phyloP scores from a whole-genome alignment of 2,888 invertebrate genomes.

The Polydrusus tereticollis region DNA sequence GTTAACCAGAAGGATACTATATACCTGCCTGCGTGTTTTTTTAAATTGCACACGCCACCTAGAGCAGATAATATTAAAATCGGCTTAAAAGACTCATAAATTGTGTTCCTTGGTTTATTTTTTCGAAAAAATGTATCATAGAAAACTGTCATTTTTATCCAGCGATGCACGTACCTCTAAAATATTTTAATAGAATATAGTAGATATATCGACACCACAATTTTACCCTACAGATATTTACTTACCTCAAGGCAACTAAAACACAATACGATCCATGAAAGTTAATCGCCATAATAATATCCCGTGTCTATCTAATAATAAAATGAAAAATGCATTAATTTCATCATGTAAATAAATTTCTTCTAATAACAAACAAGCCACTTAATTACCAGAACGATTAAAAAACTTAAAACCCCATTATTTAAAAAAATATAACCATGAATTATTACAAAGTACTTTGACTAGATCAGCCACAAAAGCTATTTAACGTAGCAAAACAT shows the following conservation, averaged over 20 bases:
- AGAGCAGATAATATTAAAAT: constrained; percentile 17
- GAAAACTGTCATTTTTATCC: not conserved
- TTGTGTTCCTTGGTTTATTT: not conserved
- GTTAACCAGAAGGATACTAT: not conserved
- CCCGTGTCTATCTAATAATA: too few relatives aligned
- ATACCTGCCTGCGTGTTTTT: not conserved
- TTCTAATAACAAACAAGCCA: too few relatives aligned
- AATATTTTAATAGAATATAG: not conserved
- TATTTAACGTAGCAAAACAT: not conserved
- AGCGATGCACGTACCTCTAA: too few relatives aligned
- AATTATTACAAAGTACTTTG: not conserved
- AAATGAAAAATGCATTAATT: too few relatives aligned
- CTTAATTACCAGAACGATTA: not conserved
- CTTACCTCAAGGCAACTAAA: too few relatives aligned
- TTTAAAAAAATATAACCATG: not conserved
- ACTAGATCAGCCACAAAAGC: not conserved
- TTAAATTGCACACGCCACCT: constrained; percentile 14
- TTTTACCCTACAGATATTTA: not conserved
- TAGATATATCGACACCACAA: too few relatives aligned
- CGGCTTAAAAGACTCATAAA: constrained; percentile 19
- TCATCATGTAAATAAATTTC: too few relatives aligned
- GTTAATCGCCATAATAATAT: too few relatives aligned
- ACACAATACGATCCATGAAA: too few relatives aligned
- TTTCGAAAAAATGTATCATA: not conserved
- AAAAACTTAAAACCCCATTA: not conserved